These are phyloP conservation scores for Neoitamus cyanurus DNA, from an alignment of 2,888 invertebrate species.

Conservation along the genomic window DNA sequence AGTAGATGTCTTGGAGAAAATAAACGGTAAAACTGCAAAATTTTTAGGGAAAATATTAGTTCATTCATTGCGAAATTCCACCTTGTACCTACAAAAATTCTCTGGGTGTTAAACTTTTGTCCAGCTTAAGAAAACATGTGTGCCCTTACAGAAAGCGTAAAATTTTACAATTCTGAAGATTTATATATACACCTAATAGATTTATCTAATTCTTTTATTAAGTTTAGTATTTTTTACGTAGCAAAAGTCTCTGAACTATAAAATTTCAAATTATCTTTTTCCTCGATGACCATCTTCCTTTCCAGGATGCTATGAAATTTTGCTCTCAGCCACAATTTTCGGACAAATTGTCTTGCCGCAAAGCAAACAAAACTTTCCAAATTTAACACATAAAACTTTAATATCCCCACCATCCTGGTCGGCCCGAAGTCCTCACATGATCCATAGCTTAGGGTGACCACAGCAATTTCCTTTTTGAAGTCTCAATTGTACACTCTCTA, in stretches of 20 bases:
- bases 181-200: no score
- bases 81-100: no score
- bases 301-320: neutral
- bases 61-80: no score
- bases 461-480: slow-evolving; percentile 8
- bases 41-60: no score
- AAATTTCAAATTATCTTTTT: neutral
- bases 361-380: slow-evolving; percentile 13
- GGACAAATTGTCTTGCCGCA: neutral
- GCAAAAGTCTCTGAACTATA: neutral
- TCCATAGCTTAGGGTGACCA: neutral
- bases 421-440: neutral
- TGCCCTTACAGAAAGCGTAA: no score
- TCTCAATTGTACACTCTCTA: neutral
- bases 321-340: neutral
- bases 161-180: no score
- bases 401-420: neutral
- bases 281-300: neutral
- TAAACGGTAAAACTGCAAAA: no score
- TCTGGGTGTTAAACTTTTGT: no score
- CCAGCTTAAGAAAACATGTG: no score
- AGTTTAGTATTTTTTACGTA: no score
- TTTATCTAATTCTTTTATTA: no score
- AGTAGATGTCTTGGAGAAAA: no score
- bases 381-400: slow-evolving; percentile 1